Evolutionary conservation across 2,797 vertebrate genomes (phyloP).

Genomic region (Salmo trutta): DNA sequence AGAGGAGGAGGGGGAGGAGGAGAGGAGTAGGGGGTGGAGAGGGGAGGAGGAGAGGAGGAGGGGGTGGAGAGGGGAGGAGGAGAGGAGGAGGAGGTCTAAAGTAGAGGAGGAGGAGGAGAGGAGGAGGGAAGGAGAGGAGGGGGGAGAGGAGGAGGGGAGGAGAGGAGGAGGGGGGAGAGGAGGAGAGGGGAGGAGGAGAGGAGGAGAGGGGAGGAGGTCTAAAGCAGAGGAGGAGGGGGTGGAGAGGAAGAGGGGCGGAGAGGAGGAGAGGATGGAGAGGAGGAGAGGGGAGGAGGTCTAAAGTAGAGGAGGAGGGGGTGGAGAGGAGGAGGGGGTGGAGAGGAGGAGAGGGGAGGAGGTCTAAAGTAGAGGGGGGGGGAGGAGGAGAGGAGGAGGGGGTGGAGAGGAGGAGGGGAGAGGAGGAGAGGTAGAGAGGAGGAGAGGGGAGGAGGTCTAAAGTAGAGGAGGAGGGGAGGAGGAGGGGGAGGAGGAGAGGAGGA

Average conservation of each 20-base stretch:
- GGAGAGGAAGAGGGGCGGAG: constrained; percentile 22
- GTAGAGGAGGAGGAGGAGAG: no score
- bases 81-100: no score
- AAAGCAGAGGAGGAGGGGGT: background rate
- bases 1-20: no score
- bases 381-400: constrained; percentile 20
- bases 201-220: background rate
- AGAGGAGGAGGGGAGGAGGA: background rate
- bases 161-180: no score
- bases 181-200: background rate
- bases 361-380: no score
- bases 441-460: constrained; percentile 7
- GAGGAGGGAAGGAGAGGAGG: constrained; percentile 14
- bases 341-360: background rate
- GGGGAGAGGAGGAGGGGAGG: constrained; percentile 6
- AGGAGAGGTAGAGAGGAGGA: constrained; percentile 31
- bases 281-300: no score
- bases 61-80: constrained; percentile 8
- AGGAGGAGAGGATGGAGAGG: constrained; percentile 2
- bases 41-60: no score
- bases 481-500: no score
- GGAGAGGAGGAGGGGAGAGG: no score
- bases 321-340: background rate
- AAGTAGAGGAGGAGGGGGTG: constrained; percentile 16
- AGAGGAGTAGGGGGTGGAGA: no score